A percentile compares a stretch with the other conserved stretches of the same genome.
Evolutionary conservation across 2,113 vertebrate species (phyloP).

Genomic region (Elaphurus davidianus): DNA sequence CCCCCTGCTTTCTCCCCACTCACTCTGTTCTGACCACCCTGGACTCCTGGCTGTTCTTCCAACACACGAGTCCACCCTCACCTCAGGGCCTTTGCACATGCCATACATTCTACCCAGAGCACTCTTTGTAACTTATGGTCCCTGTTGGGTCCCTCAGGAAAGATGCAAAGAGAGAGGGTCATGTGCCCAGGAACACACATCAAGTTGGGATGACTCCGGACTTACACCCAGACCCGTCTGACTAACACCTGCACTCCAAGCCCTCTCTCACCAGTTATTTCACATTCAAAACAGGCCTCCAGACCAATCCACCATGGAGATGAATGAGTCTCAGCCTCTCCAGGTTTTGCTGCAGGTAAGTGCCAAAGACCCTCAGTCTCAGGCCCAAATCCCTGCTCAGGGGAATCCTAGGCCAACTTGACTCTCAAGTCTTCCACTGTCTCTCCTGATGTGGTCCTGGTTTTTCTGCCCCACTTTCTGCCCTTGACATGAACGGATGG

Average conservation of each 20-base stretch:
- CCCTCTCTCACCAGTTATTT: background rate
- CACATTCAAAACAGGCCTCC: background rate
- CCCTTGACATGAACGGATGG: background rate
- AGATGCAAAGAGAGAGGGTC: background rate
- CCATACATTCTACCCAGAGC: too few relatives aligned
- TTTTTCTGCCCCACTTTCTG: constrained; percentile 63
- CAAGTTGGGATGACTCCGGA: background rate
- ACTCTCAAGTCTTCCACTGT: background rate
- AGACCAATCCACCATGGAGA: background rate
- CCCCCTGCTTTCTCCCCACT: background rate
- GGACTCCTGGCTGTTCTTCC: background rate
- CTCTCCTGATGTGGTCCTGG: background rate
- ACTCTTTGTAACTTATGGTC: background rate
- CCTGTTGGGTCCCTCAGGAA: background rate
- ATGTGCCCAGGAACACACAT: background rate
- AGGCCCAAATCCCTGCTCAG: background rate
- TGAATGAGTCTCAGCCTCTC: background rate
- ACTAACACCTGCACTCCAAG: background rate
- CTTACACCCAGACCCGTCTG: background rate
- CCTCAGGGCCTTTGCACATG: background rate
- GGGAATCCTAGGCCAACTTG: background rate
- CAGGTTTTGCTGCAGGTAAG: background rate
- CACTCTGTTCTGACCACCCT: background rate
- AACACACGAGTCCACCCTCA: background rate
- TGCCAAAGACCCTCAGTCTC: background rate